Percentiles rank a stretch among this genome's conserved stretches.
Conservation (phyloP, 1,140 invertebrate species). For the Asobara japonica region DNA sequence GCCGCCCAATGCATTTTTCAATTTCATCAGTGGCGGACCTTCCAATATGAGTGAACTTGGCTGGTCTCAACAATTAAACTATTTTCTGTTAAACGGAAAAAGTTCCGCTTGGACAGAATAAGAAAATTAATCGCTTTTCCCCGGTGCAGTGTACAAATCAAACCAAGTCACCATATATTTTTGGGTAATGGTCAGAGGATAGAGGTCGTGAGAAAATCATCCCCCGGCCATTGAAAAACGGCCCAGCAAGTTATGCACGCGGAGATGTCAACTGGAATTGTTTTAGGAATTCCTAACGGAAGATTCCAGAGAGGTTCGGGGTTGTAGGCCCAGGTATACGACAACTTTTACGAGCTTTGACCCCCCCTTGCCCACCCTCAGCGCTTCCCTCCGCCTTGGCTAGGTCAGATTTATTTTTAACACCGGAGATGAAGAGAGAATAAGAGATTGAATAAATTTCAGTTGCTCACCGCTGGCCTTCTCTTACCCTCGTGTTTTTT, state of each 20-base stretch:
- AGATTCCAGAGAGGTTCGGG: slow-evolving; percentile 30
- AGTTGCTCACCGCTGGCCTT: not conserved
- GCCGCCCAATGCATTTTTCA: too few species aligned
- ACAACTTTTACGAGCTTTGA: slow-evolving; percentile 48
- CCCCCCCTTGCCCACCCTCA: slow-evolving; percentile 3
- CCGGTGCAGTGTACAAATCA: slow-evolving; percentile 6
- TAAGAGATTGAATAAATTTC: slow-evolving; percentile 6
- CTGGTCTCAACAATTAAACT: not conserved
- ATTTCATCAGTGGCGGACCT: too few species aligned
- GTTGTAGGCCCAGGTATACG: slow-evolving; percentile 39
- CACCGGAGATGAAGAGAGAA: slow-evolving; percentile 13
- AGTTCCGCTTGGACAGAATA: too few species aligned
- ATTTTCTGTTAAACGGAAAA: not conserved
- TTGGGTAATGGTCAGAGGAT: not conserved
- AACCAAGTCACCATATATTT: not conserved
- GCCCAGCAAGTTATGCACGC: slow-evolving; percentile 34
- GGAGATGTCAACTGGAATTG: slow-evolving; percentile 57
- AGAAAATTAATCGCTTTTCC: too few species aligned
- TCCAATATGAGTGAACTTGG: too few species aligned
- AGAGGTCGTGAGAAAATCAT: slow-evolving; percentile 7
- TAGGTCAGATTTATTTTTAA: slow-evolving; percentile 34
- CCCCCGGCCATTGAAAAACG: not conserved
- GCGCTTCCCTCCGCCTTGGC: not conserved
- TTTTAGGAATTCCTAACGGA: slow-evolving; percentile 59
- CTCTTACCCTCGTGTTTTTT: not conserved